Base-by-base conservation (phyloP, 2,113 vertebrate genomes). In the Scalopus aquaticus region DNA sequence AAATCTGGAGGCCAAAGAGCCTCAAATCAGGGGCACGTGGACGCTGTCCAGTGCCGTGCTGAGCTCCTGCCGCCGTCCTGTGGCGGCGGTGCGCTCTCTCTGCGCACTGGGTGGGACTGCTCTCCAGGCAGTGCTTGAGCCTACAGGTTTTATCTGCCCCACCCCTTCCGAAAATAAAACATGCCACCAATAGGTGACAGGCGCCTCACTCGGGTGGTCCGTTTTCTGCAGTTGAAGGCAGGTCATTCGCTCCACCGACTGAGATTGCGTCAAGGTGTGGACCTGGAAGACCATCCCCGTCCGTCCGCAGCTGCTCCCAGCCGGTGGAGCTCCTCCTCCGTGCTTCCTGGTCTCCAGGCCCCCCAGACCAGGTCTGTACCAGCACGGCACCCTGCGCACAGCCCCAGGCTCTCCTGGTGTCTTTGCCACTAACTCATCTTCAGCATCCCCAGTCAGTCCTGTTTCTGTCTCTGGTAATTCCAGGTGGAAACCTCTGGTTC, bases 31-130 rank as follows among this genome's bases (percentile, higher is more conserved):
- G 60, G 54, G 60, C 26, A 6, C 7, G 17, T 12, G 9, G n/a
- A 24, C 0, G 3, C 32, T 26, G 7, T 2, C 12, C 12, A 42
- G 30, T 0, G 15, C 51, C 9, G 39, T 19, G 0, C 20, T 13
- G 67, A 30, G 35, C 60, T 10, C 19, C 20, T 22, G 8, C 30
- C 6, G 20, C 46, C 32, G 64, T 58, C 46, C 37, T n/a, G n/a
- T n/a, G 44, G 37, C 32, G 44, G 44, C 44, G 11, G 46, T 12
- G 46, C 46, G 46, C 64, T 26, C 3, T 65, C 32, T 72, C 28
- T 70, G 54, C 37, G 19, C 62, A 6, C 22, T 15, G 26, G 49
- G 11, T 4, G 19, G 62, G 64, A 32, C 20, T 6, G 32, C 46
- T 39, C 46, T 46, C 49, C 24, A 67, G 88, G 13, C 24, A 42